Percentiles rank a stretch among this genome's conserved stretches.
These are phyloP conservation scores for Trichogramma dendrolimi DNA, from an alignment of 2,888 invertebrate genomes.

Conservation along the genomic window DNA sequence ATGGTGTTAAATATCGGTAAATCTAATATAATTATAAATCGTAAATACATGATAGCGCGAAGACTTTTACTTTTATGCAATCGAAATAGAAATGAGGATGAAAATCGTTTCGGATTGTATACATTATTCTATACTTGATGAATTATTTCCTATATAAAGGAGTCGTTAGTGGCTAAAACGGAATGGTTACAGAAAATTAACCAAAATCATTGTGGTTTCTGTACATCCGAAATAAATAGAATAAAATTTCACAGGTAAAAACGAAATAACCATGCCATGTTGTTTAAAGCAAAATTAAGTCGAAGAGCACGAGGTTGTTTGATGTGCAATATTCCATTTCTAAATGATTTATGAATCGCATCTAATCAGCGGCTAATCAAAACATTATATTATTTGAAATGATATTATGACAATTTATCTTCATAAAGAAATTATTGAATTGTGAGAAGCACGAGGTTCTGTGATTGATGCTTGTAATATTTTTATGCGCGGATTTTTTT, in stretches of 20 bases:
- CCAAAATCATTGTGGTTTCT: too few species aligned
- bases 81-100: neutral
- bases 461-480: neutral
- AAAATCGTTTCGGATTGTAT: neutral
- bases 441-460: constrained; percentile 14
- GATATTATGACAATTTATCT: neutral
- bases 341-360: constrained; percentile 9
- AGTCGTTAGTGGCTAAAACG: too few species aligned
- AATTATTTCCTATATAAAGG: too few species aligned
- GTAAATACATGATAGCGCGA: constrained; percentile 48
- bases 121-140: too few species aligned
- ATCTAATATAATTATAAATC: constrained; percentile 39
- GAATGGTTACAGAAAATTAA: too few species aligned
- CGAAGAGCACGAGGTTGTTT: constrained; percentile 35
- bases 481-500: too few species aligned
- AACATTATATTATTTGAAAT: constrained; percentile 6
- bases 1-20: constrained; percentile 28
- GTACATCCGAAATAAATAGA: too few species aligned
- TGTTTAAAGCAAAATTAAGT: constrained; percentile 23
- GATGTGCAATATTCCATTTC: constrained; percentile 28
- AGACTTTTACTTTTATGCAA: constrained; percentile 47
- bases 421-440: constrained; percentile 2
- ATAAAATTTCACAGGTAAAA: too few species aligned
- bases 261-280: too few species aligned
- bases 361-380: constrained; percentile 27